Evolutionary conservation across 2,113 vertebrate genomes (phyloP), one percentile per base, ranked within the genome.

Genomic region (Silurus glanis): DNA sequence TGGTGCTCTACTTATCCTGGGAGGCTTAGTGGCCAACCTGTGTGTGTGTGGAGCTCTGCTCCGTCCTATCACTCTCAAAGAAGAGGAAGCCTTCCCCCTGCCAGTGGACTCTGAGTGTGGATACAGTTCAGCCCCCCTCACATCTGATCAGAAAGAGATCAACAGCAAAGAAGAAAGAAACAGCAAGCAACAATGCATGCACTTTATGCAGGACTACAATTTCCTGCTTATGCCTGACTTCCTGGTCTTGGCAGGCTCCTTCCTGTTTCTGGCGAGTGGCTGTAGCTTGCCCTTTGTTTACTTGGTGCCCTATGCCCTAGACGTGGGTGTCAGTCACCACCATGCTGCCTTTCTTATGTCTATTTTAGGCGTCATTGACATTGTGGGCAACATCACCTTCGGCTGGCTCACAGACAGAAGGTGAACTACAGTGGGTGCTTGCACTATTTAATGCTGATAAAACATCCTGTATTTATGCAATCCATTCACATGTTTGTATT

Each of bases 281-380:
- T 99, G 97, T 90, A 98, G 97, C 86, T 95, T 97, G 87, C 97
- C 98, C 17, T 99, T 99, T 71, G 97, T 99, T 85, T 98, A 97
- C 91, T 90, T 98, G 78, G 97, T 99, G 91, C 97, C 98, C 80
- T 98, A 97, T 37, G 96, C 97, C 1, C 91, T 97, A 91, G 97
- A 94, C 1, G 92, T 92, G 0, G 96, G 96, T 23, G 93, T 99
- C 84, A 94, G 93, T 86, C 95, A 96, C 87, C 96, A 97, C 86
- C 93, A 96, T 86, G 97, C 98, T 1, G 97, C 97, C 66, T 96
- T 99, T 88, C 96, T 99, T 79, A 97, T 99, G 97, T 97, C 97
- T 85, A 95, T 97, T 58, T 93, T 99, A n/a, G 98, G 98, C 5
- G 95, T 97, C 89, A 89, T 97, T 58, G 95, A 96, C 92, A 99